phyloP scores from a whole-genome alignment of 64 coral and sea anemone genomes.

The Exaiptasia diaphana region DNA sequence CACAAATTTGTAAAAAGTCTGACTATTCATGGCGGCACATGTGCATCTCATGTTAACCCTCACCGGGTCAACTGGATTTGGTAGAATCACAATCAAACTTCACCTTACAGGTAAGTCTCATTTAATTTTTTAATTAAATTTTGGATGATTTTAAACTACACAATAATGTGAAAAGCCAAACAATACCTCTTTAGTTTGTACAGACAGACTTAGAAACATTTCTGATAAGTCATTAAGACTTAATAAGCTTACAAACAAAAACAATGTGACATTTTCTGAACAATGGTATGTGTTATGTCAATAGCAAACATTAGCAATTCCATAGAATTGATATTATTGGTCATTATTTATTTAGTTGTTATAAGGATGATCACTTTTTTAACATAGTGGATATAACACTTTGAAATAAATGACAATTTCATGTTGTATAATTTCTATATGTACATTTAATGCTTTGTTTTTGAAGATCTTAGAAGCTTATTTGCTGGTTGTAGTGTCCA shows the following conservation, averaged over 20 bases:
- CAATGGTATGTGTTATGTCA: neutral
- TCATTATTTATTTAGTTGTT: neutral
- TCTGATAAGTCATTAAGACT: too few species aligned
- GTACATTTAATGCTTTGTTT: neutral
- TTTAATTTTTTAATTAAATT: too few species aligned
- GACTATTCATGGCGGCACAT: neutral
- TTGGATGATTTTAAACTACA: too few species aligned
- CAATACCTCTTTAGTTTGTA: too few species aligned
- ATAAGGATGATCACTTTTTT: neutral
- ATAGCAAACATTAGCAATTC: neutral
- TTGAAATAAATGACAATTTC: neutral
- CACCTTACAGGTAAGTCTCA: too few species aligned
- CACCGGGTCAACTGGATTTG: too few species aligned
- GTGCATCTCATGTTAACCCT: too few species aligned
- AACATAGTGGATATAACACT: neutral
- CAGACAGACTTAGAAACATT: too few species aligned
- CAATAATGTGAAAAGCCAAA: too few species aligned
- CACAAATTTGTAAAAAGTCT: neutral
- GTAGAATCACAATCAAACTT: too few species aligned
- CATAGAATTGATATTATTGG: neutral
- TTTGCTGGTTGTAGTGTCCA: constrained; percentile 2
- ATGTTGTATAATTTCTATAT: neutral
- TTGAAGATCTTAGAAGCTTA: neutral
- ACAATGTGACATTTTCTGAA: neutral
- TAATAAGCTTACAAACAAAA: too few species aligned